Conservation (phyloP, 2,888 invertebrate species). For the Colostygia pectinataria region DNA sequence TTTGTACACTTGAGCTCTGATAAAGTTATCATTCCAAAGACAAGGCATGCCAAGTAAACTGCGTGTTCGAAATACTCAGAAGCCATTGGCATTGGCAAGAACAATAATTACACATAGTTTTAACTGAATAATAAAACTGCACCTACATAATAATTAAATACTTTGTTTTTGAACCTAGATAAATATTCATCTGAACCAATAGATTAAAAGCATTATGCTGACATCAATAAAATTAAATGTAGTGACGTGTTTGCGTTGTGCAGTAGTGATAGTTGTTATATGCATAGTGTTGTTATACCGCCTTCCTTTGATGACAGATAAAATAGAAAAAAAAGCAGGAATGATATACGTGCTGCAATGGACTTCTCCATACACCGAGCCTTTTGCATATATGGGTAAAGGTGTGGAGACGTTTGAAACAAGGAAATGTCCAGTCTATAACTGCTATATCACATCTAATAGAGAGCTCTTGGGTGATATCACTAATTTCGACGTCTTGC, state of each 20-base stretch:
- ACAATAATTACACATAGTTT: no score
- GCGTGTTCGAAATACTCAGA: no score
- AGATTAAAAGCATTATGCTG: neutral
- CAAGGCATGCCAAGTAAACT: no score
- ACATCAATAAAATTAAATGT: neutral
- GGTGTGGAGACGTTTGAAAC: conserved; percentile 48
- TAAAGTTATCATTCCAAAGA: no score
- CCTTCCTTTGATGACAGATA: neutral
- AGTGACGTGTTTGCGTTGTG: neutral
- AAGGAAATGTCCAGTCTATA: conserved; percentile 49
- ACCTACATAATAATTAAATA: no score
- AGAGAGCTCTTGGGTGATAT: conserved; percentile 40
- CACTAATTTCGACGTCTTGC: conserved; percentile 51
- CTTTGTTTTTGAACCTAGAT: no score
- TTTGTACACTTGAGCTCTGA: no score
- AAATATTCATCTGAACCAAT: no score
- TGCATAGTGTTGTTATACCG: neutral
- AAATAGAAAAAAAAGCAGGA: conserved; percentile 1
- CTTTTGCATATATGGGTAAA: conserved; percentile 40
- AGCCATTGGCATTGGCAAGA: no score
- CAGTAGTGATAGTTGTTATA: neutral
- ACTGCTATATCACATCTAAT: conserved; percentile 57
- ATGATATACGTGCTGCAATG: conserved; percentile 36
- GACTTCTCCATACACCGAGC: conserved; percentile 47
- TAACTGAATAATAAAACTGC: no score